phyloP scores from a whole-genome alignment of 2,797 vertebrate genomes.

The Pempheris klunzingeri region DNA sequence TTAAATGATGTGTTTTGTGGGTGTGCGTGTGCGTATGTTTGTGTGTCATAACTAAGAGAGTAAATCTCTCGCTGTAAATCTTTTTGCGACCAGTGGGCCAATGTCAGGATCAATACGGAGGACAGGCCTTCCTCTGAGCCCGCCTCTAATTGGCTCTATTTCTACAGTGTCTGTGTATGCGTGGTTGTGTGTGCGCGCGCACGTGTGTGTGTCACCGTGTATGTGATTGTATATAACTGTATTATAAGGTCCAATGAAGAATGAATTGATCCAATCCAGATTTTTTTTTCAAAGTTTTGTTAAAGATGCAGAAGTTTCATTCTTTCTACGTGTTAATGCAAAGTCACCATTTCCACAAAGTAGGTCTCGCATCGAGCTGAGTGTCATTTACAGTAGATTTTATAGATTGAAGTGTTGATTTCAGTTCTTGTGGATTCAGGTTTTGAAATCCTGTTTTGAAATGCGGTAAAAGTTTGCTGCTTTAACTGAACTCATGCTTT shows the following conservation, averaged over 20 bases:
- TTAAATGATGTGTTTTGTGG: conserved; percentile 35
- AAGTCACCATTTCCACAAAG: conserved; percentile 5
- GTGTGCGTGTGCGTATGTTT: conserved; percentile 39
- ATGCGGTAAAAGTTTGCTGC: background rate
- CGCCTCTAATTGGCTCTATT: conserved; percentile 78
- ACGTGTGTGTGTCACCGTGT: conserved; percentile 23
- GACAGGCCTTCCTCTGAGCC: conserved; percentile 76
- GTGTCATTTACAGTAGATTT: conserved; percentile 4
- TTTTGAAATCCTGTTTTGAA: background rate
- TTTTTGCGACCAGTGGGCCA: conserved; percentile 77
- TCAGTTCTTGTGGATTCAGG: background rate
- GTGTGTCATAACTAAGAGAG: conserved; percentile 75
- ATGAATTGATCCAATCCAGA: conserved; percentile 50
- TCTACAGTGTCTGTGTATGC: conserved; percentile 47
- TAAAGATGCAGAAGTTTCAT: background rate
- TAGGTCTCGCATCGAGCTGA: background rate
- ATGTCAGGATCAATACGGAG: conserved; percentile 84
- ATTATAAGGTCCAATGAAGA: conserved; percentile 55
- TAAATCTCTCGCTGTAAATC: conserved; percentile 81
- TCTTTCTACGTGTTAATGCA: background rate
- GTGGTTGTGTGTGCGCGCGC: conserved; percentile 26
- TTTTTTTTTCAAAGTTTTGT: conserved; percentile 33
- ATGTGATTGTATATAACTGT: conserved; percentile 51
- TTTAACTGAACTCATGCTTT: background rate
- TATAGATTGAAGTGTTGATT: conserved; percentile 11